Evolutionary conservation across 30 jellyfish, hydroid and myxozoan species (phyloP).

Genomic region (Chrysaora quinquecirrha): DNA sequence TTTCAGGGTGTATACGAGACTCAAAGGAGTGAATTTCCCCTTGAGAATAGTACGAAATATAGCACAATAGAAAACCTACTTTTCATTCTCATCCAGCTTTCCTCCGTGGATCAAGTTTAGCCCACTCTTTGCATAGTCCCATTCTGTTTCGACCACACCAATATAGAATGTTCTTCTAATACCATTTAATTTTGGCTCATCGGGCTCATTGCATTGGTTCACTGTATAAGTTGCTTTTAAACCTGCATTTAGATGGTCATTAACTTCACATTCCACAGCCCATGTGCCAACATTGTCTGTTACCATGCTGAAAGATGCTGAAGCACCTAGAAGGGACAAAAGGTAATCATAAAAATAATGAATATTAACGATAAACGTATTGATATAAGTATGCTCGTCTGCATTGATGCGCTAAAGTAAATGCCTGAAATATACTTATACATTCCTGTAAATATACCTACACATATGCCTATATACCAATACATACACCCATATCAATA

Average conservation of each 20-base stretch:
- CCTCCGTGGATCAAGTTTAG: constrained; percentile 38
- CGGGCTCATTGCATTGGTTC: constrained; percentile 20
- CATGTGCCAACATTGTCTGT: constrained; percentile 69
- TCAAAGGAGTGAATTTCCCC: too few relatives aligned
- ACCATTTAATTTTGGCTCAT: neutral
- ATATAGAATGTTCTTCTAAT: constrained; percentile 30
- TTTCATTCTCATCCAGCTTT: constrained; percentile 24
- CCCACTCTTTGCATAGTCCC: constrained; percentile 65
- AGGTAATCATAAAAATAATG: too few relatives aligned
- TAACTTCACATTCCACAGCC: constrained; percentile 70
- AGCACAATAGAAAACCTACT: too few relatives aligned
- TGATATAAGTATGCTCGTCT: too few relatives aligned
- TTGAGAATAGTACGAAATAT: too few relatives aligned
- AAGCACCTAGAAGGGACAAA: constrained; percentile 36
- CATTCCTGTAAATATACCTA: too few relatives aligned
- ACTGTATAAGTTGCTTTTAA: constrained; percentile 47
- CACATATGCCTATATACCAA: too few relatives aligned
- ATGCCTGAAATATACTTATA: too few relatives aligned
- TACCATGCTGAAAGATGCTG: constrained; percentile 66
- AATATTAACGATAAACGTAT: too few relatives aligned
- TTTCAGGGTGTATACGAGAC: too few relatives aligned
- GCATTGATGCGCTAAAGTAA: too few relatives aligned
- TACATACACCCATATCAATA: too few relatives aligned
- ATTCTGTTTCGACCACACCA: constrained; percentile 51
- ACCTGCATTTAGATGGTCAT: constrained; percentile 69